Conservation (phyloP, 1,140 invertebrate species). For the Drosophila lowei region DNA sequence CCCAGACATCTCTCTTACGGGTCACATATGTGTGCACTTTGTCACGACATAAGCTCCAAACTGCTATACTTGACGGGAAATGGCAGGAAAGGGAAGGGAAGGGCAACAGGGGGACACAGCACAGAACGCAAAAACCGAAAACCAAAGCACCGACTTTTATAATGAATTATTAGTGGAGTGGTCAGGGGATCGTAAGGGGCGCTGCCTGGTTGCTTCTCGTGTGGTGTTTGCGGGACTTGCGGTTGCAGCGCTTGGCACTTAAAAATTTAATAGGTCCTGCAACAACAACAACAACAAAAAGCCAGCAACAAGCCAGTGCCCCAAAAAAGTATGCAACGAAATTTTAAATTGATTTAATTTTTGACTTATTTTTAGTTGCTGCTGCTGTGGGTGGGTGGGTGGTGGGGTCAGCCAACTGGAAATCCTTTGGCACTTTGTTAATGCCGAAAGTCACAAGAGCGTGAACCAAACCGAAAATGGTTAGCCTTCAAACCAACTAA, state of each 20-base stretch:
- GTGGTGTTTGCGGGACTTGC: slow-evolving; percentile 74
- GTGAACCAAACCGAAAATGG: slow-evolving; percentile 17
- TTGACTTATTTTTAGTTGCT: slow-evolving; percentile 20
- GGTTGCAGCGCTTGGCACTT: slow-evolving; percentile 69
- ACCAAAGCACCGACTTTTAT: slow-evolving; percentile 80
- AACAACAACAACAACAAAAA: slow-evolving; percentile 44
- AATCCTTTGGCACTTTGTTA: slow-evolving; percentile 46
- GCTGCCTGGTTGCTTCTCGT: slow-evolving; percentile 61
- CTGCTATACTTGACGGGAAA: slow-evolving; percentile 25
- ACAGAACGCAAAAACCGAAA: slow-evolving; percentile 78
- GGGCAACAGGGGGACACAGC: slow-evolving; percentile 25
- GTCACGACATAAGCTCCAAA: slow-evolving; percentile 76
- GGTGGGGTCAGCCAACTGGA: slow-evolving; percentile 18
- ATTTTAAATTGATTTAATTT: slow-evolving; percentile 75
- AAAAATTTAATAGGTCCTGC: slow-evolving; percentile 76
- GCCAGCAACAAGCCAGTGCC: not conserved
- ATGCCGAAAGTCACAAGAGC: slow-evolving; percentile 38
- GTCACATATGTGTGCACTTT: slow-evolving; percentile 78
- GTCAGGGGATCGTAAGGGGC: slow-evolving; percentile 7
- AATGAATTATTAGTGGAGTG: slow-evolving; percentile 79
- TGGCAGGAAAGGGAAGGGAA: not conserved
- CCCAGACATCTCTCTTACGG: slow-evolving; percentile 30
- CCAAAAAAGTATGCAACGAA: slow-evolving; percentile 49
- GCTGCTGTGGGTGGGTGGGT: not conserved
- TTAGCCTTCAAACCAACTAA: slow-evolving; percentile 34